A percentile compares a stretch with the other conserved stretches of the same genome.
Conservation (phyloP, 2,888 invertebrate species). For the Tetanocera ferruginea region DNA sequence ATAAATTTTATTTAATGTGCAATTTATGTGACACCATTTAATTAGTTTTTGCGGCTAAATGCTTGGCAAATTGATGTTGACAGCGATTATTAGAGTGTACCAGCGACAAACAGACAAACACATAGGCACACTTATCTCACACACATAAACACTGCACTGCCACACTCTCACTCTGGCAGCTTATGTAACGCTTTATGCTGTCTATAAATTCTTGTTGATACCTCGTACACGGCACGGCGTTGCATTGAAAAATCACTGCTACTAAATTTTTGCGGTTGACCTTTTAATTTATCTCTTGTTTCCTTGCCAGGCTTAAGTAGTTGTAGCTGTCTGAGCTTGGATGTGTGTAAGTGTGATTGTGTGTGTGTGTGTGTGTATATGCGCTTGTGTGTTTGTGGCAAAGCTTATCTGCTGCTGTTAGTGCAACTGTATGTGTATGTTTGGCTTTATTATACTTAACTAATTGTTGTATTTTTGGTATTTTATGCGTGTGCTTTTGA, state of each 20-base stretch:
- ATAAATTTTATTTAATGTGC: conserved; percentile 66
- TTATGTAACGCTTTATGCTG: not conserved
- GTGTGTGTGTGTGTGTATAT: not conserved
- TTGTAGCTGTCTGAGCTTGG: not conserved
- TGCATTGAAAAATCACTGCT: conserved; percentile 27
- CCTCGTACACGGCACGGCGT: conserved; percentile 12
- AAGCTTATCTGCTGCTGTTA: not conserved
- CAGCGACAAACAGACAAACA: not conserved
- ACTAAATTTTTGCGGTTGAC: conserved; percentile 50
- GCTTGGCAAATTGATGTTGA: conserved; percentile 63
- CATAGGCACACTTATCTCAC: conserved; percentile 22
- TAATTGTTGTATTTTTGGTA: not conserved
- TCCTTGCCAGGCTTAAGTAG: conserved; percentile 43
- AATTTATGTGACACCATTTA: conserved; percentile 67
- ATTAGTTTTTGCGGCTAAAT: conserved; percentile 59
- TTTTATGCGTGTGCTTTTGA: not conserved
- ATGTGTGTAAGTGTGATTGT: not conserved
- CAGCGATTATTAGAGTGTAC: conserved; percentile 62
- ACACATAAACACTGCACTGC: conserved; percentile 3
- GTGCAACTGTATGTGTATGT: not conserved
- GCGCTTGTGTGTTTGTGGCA: not conserved
- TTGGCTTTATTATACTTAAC: not conserved
- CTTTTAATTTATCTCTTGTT: conserved; percentile 60
- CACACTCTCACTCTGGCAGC: not conserved
- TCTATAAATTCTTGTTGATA: not conserved